Base-by-base conservation (phyloP, 2,888 invertebrate species). In the Platycheirus albimanus region DNA sequence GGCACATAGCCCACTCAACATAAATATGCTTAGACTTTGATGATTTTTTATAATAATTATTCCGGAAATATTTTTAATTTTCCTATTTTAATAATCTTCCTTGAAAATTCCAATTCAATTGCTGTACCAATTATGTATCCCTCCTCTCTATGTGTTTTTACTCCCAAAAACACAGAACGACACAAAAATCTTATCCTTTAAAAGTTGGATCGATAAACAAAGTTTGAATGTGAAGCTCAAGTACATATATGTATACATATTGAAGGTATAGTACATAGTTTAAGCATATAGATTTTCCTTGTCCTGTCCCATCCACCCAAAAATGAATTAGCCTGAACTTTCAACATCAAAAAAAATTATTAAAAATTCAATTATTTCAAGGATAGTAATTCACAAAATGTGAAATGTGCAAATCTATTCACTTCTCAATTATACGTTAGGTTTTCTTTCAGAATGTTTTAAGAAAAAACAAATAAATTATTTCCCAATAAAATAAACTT, bases 131-230 rank as follows among this genome's bases (percentile, higher is more conserved):
- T 13, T 24, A 49, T 28, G 24, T 70, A 33, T 33, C 24, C n/a
- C n/a, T n/a, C n/a, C n/a, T 24, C 7, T 33, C 5, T 33, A 8
- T 4, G 30, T 19, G n/a, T 13, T 19, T 49, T 20, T 43, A 3
- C 33, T 36, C 56, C 28, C 38, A 56, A 76, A 67, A 69, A 56
- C 10, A 28, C 1, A 38, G 7, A 38, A 43, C 19, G 47, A 24
- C 17, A 58, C 30, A 13, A 78, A 72, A 45, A 63, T 74, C 47
- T 54, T 74, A 63, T 79, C 79, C 79, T 79, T 74, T 63, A 20
- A 52, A 74, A 61, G 54, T 54, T 56, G 61, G 79, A 79, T 79
- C 79, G 79, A 79, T 79, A 74, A 74, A 63, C 74, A 74, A 69
- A 67, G 61, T 69, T 54, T 63, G 24, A 67, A 69, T 47, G 63